A percentile compares a stretch with the other conserved stretches of the same genome.
phyloP scores from a whole-genome alignment of 92 coral and sea anemone species.

The Epizoanthus fatuus region DNA sequence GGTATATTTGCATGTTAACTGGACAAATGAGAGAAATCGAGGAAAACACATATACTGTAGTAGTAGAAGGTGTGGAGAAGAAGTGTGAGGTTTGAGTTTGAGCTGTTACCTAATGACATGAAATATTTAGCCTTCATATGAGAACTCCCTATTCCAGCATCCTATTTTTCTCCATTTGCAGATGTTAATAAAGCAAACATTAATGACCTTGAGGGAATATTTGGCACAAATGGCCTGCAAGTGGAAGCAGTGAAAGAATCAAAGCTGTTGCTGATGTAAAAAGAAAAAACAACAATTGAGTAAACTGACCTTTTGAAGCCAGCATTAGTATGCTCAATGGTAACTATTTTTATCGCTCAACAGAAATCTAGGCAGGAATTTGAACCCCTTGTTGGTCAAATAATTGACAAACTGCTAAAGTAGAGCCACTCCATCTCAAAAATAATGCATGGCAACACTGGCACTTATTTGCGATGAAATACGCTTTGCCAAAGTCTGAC shows the following conservation, averaged over 20 bases:
- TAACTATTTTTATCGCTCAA: slow-evolving; percentile 10
- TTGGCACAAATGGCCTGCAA: slow-evolving; percentile 42
- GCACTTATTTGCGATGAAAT: slow-evolving; percentile 10
- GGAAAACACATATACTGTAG: background rate
- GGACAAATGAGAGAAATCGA: slow-evolving; percentile 23
- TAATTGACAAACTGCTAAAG: background rate
- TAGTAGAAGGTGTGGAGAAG: slow-evolving; percentile 27
- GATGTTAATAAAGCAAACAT: background rate
- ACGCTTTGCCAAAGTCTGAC: background rate
- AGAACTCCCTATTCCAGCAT: slow-evolving; percentile 18
- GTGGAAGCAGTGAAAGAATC: slow-evolving; percentile 46
- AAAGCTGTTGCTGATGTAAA: slow-evolving; percentile 46
- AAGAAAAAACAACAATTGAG: slow-evolving; percentile 20
- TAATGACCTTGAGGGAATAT: slow-evolving; percentile 10
- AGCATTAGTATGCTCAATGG: background rate
- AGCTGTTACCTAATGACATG: slow-evolving; percentile 22
- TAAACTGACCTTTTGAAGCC: background rate
- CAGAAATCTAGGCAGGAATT: slow-evolving; percentile 36
- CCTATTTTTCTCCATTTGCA: slow-evolving; percentile 34
- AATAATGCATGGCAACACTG: slow-evolving; percentile 10
- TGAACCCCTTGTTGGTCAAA: background rate
- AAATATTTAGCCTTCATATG: slow-evolving; percentile 24
- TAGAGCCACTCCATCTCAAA: background rate
- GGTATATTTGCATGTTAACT: slow-evolving; percentile 2
- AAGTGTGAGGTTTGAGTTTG: slow-evolving; percentile 18